A percentile compares a stretch with the other conserved stretches of the same genome.
phyloP scores from a whole-genome alignment of 2,797 vertebrate species.

The Sebastes itinus region DNA sequence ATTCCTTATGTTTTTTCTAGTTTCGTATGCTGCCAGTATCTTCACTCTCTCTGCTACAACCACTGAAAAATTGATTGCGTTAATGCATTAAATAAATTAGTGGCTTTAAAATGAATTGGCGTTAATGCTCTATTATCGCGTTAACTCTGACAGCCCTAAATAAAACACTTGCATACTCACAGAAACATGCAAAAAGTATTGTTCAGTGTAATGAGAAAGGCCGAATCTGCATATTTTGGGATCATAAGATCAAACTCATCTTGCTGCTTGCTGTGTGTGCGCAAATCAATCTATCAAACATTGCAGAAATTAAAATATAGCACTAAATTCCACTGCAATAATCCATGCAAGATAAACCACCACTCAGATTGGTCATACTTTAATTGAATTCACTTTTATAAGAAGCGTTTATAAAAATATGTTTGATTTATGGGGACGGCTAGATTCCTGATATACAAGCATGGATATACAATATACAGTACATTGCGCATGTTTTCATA shows the following conservation, averaged over 20 bases:
- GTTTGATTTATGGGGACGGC: conserved; percentile 73
- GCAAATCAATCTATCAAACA: not conserved
- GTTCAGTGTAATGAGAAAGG: not conserved
- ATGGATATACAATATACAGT: conserved; percentile 70
- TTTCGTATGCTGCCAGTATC: too few species aligned
- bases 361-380: conserved; percentile 47
- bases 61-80: too few species aligned
- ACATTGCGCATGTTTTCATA: conserved; percentile 62
- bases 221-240: not conserved
- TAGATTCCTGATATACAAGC: conserved; percentile 72
- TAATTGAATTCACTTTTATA: conserved; percentile 80
- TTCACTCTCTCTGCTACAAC: too few species aligned
- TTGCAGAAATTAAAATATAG: not conserved
- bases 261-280: not conserved
- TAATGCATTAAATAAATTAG: too few species aligned
- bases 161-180: not conserved
- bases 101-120: too few species aligned
- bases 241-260: not conserved
- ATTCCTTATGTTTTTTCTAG: too few species aligned
- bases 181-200: not conserved
- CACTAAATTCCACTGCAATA: not conserved
- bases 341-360: not conserved
- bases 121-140: too few species aligned
- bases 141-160: too few species aligned
- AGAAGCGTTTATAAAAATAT: conserved; percentile 87